Evolutionary conservation across 53 echinoderm and acorn worm species (phyloP), one percentile per base, ranked within the genome.

Genomic region (Holothuria leucospilota): DNA sequence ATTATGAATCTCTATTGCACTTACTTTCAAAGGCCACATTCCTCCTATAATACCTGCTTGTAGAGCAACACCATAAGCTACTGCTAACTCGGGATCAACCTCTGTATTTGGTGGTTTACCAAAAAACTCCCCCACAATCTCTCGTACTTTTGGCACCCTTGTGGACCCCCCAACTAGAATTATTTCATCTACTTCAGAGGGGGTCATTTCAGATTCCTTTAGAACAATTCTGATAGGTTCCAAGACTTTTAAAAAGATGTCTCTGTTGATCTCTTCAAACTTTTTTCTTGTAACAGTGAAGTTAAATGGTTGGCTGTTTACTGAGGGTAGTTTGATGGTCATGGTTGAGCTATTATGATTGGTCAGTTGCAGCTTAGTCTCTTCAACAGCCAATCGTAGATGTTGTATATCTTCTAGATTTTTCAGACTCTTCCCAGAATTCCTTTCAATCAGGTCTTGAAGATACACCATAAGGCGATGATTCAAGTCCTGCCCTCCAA

Each of bases 31-130:
- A 10, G 95, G 95, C 95, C 95, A 94, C 88, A 92, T 88, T 7
- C 95, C 95, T 15, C 95, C 95, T 67, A 94, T 94, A 69, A 94
- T 91, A 81, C 95, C 92, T n/a, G 94, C 95, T 51, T 94, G 95
- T 23, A 92, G 59, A 15, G 95, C 87, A n/a, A 94, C 95, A 16
- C 95, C 95, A 77, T 94, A 94, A 38, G 85, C 92, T 16, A 94
- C 95, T 9, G 92, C 95, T 28, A 94, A 74, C 56, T 94, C 95
- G 11, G 95, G 95, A 86, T 94, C 92, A 12, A 94, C 87, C n/a
- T 85, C 85, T 46, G 90, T 90, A 84, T 94, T 94, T 14, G 92
- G 95, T 14, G 60, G 56, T 72, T 94, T 94, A 6, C 75, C 77
- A 82, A 94, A 94, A 61, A 89, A 92, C 5, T 87, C 71, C 8